Evolutionary conservation across 2,797 vertebrate species (phyloP).

Genomic region (Tenualosa ilisha): DNA sequence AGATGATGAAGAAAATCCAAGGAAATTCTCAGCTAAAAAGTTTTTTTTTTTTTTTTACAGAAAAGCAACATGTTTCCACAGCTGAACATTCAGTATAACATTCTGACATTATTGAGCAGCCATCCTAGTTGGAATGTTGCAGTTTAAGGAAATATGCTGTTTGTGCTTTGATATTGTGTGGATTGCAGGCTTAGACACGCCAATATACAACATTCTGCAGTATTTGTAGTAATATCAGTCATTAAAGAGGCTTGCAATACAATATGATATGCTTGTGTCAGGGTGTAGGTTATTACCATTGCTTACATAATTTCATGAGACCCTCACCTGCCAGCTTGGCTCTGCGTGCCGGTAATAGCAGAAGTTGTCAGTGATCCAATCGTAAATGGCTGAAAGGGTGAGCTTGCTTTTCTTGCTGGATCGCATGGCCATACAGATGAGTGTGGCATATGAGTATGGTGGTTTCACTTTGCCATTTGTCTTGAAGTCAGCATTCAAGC

Average conservation of each 20-base stretch:
- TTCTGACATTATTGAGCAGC: too few species aligned
- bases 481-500: constrained; percentile 51
- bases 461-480: constrained; percentile 58
- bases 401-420: constrained; percentile 60
- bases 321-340: constrained; percentile 67
- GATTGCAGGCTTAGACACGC: background rate
- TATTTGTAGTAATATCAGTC: background rate
- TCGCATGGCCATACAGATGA: constrained; percentile 66
- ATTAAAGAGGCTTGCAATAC: background rate
- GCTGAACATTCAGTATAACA: too few species aligned
- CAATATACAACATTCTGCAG: background rate
- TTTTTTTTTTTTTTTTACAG: too few species aligned
- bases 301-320: background rate
- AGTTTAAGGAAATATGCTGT: too few species aligned
- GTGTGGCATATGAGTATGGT: constrained; percentile 63
- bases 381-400: constrained; percentile 64
- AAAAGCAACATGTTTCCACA: too few species aligned
- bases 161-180: background rate
- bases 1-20: too few species aligned
- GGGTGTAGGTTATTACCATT: background rate
- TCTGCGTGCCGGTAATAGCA: constrained; percentile 63
- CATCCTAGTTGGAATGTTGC: too few species aligned
- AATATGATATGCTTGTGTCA: too few species aligned
- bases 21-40: too few species aligned
- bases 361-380: constrained; percentile 66